Conservation (phyloP, 2,888 invertebrate genomes). For the Cremastinae sp. region DNA sequence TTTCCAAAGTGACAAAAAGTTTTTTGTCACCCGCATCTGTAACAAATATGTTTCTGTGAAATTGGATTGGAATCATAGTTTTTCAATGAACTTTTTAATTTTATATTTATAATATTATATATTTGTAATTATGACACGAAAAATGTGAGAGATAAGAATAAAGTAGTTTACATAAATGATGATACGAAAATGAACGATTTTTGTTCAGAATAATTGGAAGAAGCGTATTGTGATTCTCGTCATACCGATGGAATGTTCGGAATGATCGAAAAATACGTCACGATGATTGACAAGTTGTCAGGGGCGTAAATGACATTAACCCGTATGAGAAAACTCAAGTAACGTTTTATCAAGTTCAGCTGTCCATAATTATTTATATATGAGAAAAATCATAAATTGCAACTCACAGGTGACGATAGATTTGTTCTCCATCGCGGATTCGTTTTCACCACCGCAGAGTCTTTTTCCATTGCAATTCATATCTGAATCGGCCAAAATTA, state of each 20-base stretch:
- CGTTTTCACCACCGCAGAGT: conserved; percentile 68
- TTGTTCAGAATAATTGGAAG: too few species aligned
- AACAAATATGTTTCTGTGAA: conserved; percentile 35
- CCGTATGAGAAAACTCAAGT: conserved; percentile 56
- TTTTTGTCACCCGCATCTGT: conserved; percentile 92
- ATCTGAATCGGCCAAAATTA: conserved; percentile 69
- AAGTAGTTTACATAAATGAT: too few species aligned
- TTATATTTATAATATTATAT: too few species aligned
- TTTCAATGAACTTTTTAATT: not conserved
- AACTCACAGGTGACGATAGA: conserved; percentile 88
- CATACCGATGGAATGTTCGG: not conserved
- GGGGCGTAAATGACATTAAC: conserved; percentile 65
- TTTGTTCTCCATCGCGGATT: conserved; percentile 83
- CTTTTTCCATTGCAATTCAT: conserved; percentile 78
- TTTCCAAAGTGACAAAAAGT: conserved; percentile 91
- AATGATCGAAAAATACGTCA: conserved; percentile 35
- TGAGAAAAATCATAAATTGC: conserved; percentile 13
- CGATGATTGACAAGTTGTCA: conserved; percentile 60
- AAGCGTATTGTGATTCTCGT: too few species aligned
- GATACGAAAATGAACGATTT: too few species aligned
- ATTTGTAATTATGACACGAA: too few species aligned
- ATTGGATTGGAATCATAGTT: not conserved
- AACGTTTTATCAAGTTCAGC: not conserved
- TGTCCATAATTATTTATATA: not conserved
- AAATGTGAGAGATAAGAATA: too few species aligned